Base-by-base conservation (phyloP, 2,113 vertebrate species). In the Epinephelus cyanopodus region DNA sequence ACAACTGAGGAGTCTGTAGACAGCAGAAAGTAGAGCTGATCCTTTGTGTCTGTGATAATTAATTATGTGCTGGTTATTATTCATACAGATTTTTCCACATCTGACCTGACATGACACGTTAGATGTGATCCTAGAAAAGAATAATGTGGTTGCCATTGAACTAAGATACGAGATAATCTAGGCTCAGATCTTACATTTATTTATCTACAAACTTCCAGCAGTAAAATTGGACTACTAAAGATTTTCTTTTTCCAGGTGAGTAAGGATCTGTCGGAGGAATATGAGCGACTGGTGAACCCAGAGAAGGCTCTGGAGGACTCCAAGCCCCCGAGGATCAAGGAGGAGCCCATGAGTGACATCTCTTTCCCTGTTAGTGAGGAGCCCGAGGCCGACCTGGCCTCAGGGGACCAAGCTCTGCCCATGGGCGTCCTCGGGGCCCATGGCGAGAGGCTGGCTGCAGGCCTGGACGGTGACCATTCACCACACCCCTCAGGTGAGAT, bases 231-330 rank as follows among this genome's bases (percentile, higher is more conserved):
- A 74, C 42, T 47, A 2, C 45, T 17, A 52, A 61, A 25, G 12
- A 47, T 45, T 76, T 73, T 37, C 48, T 25, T 62, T 37, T 23
- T 48, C 70, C 91, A 99, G 98, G 96, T 99, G 87, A 98, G 97
- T 92, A 99, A 97, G 88, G 97, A 99, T 80, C 97, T 99, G 19
- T 97, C 97, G 3, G 98, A 98, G 85, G 98, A 99, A 50, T 99
- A 99, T 2, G 98, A 99, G 85, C 96, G 96, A 79, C 95, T 99
- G 77, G 97, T 99, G 76, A 99, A 99, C 86, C 98, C 98, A 47
- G 98, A 99, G 92, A 99, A 98, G 87, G 96, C 96, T 82, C 90
- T 96, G 57, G 98, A 99, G 86, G 98, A 99, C 89, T 95, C 96
- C 6, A 99, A 99, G 60, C 97, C 98, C n/a, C 92, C 96, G 37